Base-by-base conservation (phyloP, 2,888 invertebrate species). In the Stomorhina lunata region DNA sequence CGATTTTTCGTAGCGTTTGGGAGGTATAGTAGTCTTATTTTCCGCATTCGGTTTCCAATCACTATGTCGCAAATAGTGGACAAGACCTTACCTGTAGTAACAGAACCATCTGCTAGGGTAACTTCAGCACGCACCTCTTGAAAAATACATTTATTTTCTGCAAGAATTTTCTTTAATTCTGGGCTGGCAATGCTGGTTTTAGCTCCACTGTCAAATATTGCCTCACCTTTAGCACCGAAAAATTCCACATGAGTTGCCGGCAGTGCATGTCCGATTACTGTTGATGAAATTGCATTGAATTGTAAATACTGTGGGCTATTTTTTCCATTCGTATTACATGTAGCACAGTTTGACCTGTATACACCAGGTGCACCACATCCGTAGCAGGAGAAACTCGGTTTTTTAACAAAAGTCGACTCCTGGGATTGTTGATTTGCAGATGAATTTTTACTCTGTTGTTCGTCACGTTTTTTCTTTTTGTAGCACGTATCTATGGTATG, bases 101-200 rank as follows among this genome's bases (percentile, higher is more conserved):
- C 4, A 1, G 55, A 53, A 6, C 75, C 80, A 34, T 75, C 63
- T 22, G 61, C 75, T 12, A 80, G 17, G 1, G 45, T 71, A 45
- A 78, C 37, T 17, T 71, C 71, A 2, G 71, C 69, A n/a, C 2
- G 43, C 0, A 71, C 34, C 17, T 71, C 59, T 20, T 43, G 37
- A 20, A 85, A 84, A 12, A 15, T 17, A 7, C 80, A 84, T 1
- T 59, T 80, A 20, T 81, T 80, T 3, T 15, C 27, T 0, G 27
- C 20, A 1, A 84, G 61, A 45, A 80, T 29, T 15, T 66, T 43
- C 45, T 45, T 68, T 29, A 65, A 12, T 3, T 73, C 12, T 53
- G 22, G 3, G 69, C 48, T 65, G 32, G 48, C 65, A 20, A 80
- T 29, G 15, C 73, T 73, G 1, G 73, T 73, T 34, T 68, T 80